Conservation (phyloP, 2,797 vertebrate species). For the Pelobates cultripes region DNA sequence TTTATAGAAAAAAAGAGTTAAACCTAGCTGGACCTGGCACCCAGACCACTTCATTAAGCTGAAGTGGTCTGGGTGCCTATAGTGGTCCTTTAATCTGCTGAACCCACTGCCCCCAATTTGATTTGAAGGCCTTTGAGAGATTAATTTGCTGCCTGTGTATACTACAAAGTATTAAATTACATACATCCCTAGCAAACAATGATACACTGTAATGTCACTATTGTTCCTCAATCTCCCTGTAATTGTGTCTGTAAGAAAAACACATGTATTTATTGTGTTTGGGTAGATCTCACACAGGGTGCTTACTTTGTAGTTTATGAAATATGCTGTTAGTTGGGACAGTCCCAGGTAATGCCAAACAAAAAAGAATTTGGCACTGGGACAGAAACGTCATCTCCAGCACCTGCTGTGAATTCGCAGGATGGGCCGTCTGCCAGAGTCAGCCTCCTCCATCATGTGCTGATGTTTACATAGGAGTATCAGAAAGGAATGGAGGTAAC, state of each 20-base stretch:
- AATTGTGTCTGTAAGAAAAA: neutral
- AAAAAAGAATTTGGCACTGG: neutral
- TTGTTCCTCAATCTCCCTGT: neutral
- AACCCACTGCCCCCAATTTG: too few species aligned
- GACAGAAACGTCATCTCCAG: neutral
- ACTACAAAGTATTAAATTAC: too few species aligned
- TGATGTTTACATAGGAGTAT: neutral
- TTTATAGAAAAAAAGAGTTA: too few species aligned
- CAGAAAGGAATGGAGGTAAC: neutral
- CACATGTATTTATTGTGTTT: neutral
- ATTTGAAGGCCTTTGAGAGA: too few species aligned
- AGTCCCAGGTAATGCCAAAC: constrained; percentile 14
- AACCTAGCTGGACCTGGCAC: too few species aligned
- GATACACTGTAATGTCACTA: neutral
- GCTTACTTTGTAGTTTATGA: neutral
- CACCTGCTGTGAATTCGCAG: constrained; percentile 13
- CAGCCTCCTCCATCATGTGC: constrained; percentile 7
- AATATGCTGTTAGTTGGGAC: neutral
- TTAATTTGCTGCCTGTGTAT: too few species aligned
- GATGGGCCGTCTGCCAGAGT: constrained; percentile 18
- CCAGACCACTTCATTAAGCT: too few species aligned
- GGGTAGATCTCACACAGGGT: neutral
- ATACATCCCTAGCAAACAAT: too few species aligned
- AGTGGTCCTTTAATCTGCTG: too few species aligned
- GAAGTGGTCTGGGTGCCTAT: too few species aligned